phyloP scores from a whole-genome alignment of 2,113 vertebrate species.

The Prunella fulvescens region DNA sequence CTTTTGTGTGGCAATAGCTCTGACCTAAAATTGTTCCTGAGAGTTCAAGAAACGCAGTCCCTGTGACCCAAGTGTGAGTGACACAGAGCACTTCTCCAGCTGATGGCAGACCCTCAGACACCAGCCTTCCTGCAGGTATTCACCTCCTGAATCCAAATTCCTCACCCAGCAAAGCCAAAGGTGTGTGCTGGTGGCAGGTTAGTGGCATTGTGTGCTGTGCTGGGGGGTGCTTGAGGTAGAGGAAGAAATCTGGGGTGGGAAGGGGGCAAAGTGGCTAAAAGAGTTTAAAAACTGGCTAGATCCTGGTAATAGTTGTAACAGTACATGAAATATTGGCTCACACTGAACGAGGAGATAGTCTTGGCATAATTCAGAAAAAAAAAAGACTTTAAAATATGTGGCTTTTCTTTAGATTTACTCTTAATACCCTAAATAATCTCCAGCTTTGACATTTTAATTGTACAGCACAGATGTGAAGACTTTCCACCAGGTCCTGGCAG shows the following conservation, averaged over 20 bases:
- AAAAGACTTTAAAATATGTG: neutral
- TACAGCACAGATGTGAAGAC: conserved; percentile 46
- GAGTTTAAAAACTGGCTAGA: neutral
- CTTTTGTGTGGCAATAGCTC: neutral
- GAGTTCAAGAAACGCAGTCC: neutral
- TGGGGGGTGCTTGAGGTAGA: rapidly evolving
- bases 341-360: neutral
- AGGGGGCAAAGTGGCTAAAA: neutral
- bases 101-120: neutral
- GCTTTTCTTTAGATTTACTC: conserved; percentile 38
- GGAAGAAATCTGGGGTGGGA: neutral
- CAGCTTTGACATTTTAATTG: conserved; percentile 55
- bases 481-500: conserved; percentile 53
- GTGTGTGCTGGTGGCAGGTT: neutral
- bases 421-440: conserved; percentile 39
- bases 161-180: neutral
- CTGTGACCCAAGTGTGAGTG: neutral
- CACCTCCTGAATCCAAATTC: neutral
- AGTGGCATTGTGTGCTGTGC: rapidly evolving
- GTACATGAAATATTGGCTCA: neutral
- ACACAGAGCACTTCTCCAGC: neutral
- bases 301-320: neutral
- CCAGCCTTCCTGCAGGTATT: neutral
- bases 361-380: neutral
- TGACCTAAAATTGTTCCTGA: neutral